These are phyloP conservation scores for Drosophila pallidifrons DNA, from an alignment of 1,140 invertebrate genomes.

Conservation along the genomic window DNA sequence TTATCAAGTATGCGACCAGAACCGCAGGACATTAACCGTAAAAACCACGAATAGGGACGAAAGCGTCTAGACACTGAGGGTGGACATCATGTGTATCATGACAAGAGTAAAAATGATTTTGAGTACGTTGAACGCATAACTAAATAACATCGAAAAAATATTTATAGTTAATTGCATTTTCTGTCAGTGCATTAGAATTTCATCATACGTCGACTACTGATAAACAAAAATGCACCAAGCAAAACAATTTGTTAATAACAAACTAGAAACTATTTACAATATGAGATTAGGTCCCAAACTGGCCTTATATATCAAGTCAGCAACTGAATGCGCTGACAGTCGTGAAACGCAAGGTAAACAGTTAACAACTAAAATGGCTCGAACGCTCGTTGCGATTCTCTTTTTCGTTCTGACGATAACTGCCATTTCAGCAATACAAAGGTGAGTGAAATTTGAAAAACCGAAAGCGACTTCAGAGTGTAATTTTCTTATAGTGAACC, in stretches of 20 bases:
- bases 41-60: too few relatives aligned
- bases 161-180: too few relatives aligned
- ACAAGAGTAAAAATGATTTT: too few relatives aligned
- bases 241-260: too few relatives aligned
- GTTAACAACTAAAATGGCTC: constrained; percentile 29
- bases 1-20: too few relatives aligned
- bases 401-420: constrained; percentile 23
- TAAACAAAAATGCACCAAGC: too few relatives aligned
- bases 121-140: too few relatives aligned
- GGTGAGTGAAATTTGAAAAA: constrained; percentile 17
- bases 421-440: neutral
- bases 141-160: too few relatives aligned
- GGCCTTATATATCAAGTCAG: constrained; percentile 14
- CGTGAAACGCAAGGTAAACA: neutral
- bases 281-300: neutral
- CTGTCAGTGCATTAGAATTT: neutral
- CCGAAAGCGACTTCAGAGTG: neutral
- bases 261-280: neutral
- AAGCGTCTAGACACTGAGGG: too few relatives aligned
- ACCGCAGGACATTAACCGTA: too few relatives aligned
- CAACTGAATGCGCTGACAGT: constrained; percentile 10
- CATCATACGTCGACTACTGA: neutral
- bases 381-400: constrained; percentile 16
- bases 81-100: too few relatives aligned
- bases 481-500: neutral